Base-by-base conservation (phyloP, 1,140 invertebrate genomes). In the Heterodera schachtii region DNA sequence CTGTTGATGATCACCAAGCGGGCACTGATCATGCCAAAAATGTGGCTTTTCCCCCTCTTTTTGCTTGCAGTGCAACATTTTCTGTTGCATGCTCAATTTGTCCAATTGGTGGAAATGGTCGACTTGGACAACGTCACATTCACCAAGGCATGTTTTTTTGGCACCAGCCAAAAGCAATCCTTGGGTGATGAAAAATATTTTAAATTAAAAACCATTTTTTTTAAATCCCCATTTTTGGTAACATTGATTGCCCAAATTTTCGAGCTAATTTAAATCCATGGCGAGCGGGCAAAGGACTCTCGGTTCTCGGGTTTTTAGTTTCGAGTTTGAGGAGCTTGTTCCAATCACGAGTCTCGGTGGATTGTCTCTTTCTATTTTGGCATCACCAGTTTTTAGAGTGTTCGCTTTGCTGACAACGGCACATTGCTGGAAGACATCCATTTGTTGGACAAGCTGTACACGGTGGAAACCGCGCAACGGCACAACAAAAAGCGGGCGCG, bases 331-430 rank as follows among this genome's bases (percentile, higher is more conserved):
- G 31, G 31, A 31, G 31, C 31, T 31, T 31, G 31, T 31, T 31
- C 31, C 31, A 31, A 31, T 31, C 31, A 31, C 31, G 31, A 31
- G 31, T 31, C 31, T 31, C 31, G 31, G 31, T 31, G 31, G 43
- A 6, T 46, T 73, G 13, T 46, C 21, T 73, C 6, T 47, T 41
- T 49, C 41, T 19, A 60, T 19, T 31, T 67, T 7, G n/a, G 16
- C 19, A 9, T 64, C 19, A 8, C 57, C 67, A 31, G 3, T 13
- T 70, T 57, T 69, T 0, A 81, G 80, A 74, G 44, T 19, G 70
- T 81, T 11, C 60, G 60, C 46, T 81, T 81, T n/a, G 46, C 57
- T 13, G 80, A 79, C 52, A 81, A 81, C 64, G 66, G 74, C 31
- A 44, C 80, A 57, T 67, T 81, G 60, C 16, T 70, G 8, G 80